Evolutionary conservation across 2,113 vertebrate species (phyloP).

Genomic region (Eudyptes chrysolophus): DNA sequence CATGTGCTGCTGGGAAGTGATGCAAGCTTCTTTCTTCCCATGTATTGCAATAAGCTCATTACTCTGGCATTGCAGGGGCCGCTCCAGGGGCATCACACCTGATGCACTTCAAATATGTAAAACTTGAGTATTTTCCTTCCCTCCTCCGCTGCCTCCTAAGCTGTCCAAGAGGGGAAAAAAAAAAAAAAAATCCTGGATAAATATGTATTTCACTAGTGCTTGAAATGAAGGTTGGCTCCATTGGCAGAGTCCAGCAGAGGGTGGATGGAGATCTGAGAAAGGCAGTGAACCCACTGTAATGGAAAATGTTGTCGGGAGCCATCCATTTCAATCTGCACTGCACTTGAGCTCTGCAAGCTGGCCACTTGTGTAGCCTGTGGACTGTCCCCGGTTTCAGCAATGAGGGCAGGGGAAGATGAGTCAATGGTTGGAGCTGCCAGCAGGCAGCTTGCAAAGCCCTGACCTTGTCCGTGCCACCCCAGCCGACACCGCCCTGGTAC

Average conservation of each 20-base stretch:
- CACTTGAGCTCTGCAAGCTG: neutral
- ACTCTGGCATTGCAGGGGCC: rapidly evolving
- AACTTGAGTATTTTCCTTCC: neutral
- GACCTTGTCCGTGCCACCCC: neutral
- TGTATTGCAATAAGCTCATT: neutral
- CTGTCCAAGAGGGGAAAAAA: neutral
- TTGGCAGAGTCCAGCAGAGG: neutral
- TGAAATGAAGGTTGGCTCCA: neutral
- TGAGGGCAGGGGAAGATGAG: neutral
- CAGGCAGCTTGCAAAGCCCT: neutral
- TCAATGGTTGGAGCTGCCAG: neutral
- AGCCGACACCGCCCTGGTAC: rapidly evolving
- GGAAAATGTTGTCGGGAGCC: neutral
- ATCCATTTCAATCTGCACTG: neutral
- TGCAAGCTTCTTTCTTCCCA: neutral
- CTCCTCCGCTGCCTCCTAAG: neutral
- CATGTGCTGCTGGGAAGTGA: neutral
- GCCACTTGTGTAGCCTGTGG: neutral
- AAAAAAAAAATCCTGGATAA: neutral
- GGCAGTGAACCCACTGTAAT: rapidly evolving
- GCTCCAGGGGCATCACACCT: neutral
- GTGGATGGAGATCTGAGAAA: neutral
- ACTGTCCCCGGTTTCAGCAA: neutral
- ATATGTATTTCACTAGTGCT: neutral
- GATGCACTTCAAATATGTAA: neutral